Base-by-base conservation (phyloP, 1,140 invertebrate species). In the Aricia agestis region DNA sequence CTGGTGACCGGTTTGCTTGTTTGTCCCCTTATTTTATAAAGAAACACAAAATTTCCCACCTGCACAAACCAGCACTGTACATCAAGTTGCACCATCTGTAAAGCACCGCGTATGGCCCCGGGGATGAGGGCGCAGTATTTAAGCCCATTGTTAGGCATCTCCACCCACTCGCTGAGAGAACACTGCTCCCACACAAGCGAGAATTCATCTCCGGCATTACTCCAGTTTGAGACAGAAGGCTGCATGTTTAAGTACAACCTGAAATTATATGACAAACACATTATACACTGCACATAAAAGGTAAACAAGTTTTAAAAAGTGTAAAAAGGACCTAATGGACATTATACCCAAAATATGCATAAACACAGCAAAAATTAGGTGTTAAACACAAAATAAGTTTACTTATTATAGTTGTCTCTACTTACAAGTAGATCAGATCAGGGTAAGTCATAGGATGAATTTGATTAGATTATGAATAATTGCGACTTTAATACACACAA, bases 101-200 rank as follows among this genome's bases (percentile, higher is more conserved):
- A 94, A 52, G 98, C 98, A 66, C 98, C 99, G 79, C 98, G 92
- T 67, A 99, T 95, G 25, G 97, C 97, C 17, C 99, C 99, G 78
- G 97, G 97, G 45, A 99, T 93, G 66, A 99, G 94, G 86, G 98
- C 98, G 75, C 97, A 99, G 87, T 99, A 99, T 82, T 98, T 97
- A 0, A 99, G 93, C 66, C 97, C 93, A 84, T 98, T 98, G 9
- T 98, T 97, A 6, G 99, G 99, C 76, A 99, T 93, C 92, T 99
- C 99, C 5, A 99, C 98, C 94, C 99, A 99, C 89, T 99, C 99
- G n/a, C 97, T 98, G 15, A 99, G 88, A 0, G 99, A 98, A 93
- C 99, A 99, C 42, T 95, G 94, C 75, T 99, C 98, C 86, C 99
- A 96, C 1, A 98, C 95, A 3, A 99, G 92, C 0, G 98, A 99